Conservation (phyloP, 1,140 invertebrate species). For the Brachionus koreanus region DNA sequence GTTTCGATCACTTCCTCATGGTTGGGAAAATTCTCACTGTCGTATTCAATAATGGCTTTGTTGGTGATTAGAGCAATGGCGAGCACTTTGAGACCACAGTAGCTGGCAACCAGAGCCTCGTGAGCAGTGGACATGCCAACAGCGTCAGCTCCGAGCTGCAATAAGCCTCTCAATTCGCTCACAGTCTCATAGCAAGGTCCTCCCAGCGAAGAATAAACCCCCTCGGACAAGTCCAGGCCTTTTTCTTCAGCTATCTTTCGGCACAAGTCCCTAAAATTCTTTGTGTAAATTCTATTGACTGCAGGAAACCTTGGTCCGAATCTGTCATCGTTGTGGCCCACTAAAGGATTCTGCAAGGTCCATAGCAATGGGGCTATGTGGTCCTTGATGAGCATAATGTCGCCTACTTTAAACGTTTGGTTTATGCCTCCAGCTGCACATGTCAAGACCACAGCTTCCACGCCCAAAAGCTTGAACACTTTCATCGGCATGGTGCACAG, state of each 20-base stretch:
- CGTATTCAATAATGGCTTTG: slow-evolving; percentile 74
- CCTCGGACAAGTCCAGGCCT: slow-evolving; percentile 65
- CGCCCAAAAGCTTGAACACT: slow-evolving; percentile 87
- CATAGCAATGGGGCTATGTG: slow-evolving; percentile 72
- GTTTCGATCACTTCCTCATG: slow-evolving; percentile 85
- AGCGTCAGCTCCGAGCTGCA: slow-evolving; percentile 76
- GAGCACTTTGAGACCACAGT: slow-evolving; percentile 83
- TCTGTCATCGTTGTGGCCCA: slow-evolving; percentile 86
- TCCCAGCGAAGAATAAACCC: slow-evolving; percentile 81
- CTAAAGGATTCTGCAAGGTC: slow-evolving; percentile 83
- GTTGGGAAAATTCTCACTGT: slow-evolving; percentile 68
- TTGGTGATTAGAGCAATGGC: slow-evolving; percentile 90
- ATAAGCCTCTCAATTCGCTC: slow-evolving; percentile 76
- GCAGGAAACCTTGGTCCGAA: slow-evolving; percentile 87
- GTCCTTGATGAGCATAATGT: slow-evolving; percentile 93
- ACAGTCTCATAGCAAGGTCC: slow-evolving; percentile 87
- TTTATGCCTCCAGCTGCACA: slow-evolving; percentile 93
- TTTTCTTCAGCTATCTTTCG: background rate
- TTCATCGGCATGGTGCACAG: slow-evolving; percentile 82
- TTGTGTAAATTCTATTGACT: slow-evolving; percentile 80
- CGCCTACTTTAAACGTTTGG: slow-evolving; percentile 76
- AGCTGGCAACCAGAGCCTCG: slow-evolving; percentile 80
- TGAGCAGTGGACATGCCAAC: slow-evolving; percentile 89
- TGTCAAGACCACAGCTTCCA: slow-evolving; percentile 78
- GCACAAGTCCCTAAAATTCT: slow-evolving; percentile 51